Evolutionary conservation across 2,888 invertebrate genomes (phyloP).

Genomic region (Diplolepis rosae): DNA sequence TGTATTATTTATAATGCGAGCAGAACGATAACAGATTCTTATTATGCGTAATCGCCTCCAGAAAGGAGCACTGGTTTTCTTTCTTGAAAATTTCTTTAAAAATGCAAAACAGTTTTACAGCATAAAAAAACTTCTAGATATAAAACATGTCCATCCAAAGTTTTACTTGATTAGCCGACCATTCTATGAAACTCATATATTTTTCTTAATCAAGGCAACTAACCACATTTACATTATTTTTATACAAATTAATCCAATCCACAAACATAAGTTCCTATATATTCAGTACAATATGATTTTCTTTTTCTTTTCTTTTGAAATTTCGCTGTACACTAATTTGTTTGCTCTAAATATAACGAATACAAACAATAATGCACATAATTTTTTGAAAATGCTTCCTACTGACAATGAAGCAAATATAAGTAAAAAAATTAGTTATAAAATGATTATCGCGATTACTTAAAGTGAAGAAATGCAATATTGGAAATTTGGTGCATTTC

Average conservation of each 20-base stretch:
- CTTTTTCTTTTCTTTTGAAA: neutral
- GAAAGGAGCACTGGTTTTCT: constrained; percentile 3
- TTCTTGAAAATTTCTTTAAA: constrained; percentile 40
- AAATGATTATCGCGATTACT: constrained; percentile 14
- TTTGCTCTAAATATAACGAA: neutral
- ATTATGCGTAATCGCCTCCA: neutral
- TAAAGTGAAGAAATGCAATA: constrained; percentile 1
- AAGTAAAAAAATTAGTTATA: neutral
- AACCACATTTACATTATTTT: neutral
- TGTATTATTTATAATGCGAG: constrained; percentile 25
- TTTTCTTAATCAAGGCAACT: neutral
- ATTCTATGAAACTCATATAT: neutral
- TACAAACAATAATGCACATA: constrained; percentile 1
- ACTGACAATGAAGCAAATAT: neutral
- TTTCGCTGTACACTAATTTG: constrained; percentile 8
- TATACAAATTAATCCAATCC: neutral
- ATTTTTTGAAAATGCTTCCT: neutral
- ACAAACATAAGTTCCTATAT: neutral
- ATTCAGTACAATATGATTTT: constrained; percentile 1
- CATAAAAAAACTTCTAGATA: constrained; percentile 48
- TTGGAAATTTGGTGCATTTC: neutral
- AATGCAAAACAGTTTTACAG: constrained; percentile 47
- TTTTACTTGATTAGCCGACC: neutral
- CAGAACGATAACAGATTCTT: constrained; percentile 16
- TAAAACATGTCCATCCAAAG: constrained; percentile 35